Evolutionary conservation across 2,888 invertebrate species (phyloP).

Genomic region (Rotaria macrura): DNA sequence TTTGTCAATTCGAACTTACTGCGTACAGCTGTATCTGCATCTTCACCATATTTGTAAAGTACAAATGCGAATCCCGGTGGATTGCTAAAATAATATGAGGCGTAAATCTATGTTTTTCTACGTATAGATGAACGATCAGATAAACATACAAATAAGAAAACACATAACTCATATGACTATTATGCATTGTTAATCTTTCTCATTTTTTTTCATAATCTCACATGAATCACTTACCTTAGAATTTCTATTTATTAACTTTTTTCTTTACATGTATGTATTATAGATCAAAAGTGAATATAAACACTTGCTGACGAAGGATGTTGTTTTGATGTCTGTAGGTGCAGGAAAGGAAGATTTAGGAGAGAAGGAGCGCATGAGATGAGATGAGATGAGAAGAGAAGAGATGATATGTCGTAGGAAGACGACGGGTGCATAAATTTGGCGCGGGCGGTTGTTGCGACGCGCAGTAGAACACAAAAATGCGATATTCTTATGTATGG

Average conservation of each 20-base stretch:
- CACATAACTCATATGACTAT: neutral
- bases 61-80: conserved; percentile 46
- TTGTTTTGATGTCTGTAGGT: neutral
- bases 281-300: neutral
- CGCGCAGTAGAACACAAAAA: neutral
- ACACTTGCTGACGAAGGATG: neutral
- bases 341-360: neutral
- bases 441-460: neutral
- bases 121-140: too few species aligned
- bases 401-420: conserved; percentile 7
- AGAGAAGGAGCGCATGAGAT: conserved; percentile 7
- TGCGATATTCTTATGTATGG: neutral
- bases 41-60: conserved; percentile 43
- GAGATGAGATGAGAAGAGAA: neutral
- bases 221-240: neutral
- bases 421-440: neutral
- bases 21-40: conserved; percentile 43
- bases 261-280: neutral
- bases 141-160: too few species aligned
- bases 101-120: neutral
- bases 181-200: neutral
- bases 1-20: neutral
- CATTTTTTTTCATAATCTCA: neutral
- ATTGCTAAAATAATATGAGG: conserved; percentile 38
- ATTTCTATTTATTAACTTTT: neutral